Evolutionary conservation across 2,113 vertebrate species (phyloP).

Genomic region (Octodon degus): DNA sequence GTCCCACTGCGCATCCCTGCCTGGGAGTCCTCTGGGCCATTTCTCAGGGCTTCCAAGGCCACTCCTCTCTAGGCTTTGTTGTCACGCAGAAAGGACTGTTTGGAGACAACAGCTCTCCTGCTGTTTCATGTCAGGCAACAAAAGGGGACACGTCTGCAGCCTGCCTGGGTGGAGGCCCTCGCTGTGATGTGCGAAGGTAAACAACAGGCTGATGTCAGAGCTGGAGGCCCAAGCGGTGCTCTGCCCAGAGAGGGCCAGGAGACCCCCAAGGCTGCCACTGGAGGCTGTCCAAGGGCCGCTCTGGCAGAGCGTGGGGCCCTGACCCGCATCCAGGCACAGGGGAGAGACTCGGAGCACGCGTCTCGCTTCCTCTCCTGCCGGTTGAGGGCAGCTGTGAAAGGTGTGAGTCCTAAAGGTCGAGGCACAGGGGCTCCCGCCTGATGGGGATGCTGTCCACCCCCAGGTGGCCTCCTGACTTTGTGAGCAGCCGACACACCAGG

Average conservation of each 20-base stretch:
- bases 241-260: neutral
- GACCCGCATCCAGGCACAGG: rapidly evolving
- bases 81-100: neutral
- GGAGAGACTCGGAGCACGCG: rapidly evolving
- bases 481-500: no score
- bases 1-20: rapidly evolving
- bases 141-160: neutral
- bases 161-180: rapidly evolving
- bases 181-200: neutral
- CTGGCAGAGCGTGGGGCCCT: rapidly evolving
- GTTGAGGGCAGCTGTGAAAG: neutral
- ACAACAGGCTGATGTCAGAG: neutral
- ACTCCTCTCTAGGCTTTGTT: neutral
- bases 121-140: neutral
- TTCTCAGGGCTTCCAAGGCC: neutral
- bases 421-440: neutral
- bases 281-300: neutral
- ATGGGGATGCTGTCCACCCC: no score
- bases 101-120: neutral
- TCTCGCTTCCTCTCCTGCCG: neutral
- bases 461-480: neutral
- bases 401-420: no score
- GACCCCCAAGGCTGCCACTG: rapidly evolving
- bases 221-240: neutral
- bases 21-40: neutral